A percentile compares a stretch with the other conserved stretches of the same genome.
These are phyloP conservation scores for Argopecten irradians DNA, from an alignment of 1,140 invertebrate species.

Conservation along the genomic window DNA sequence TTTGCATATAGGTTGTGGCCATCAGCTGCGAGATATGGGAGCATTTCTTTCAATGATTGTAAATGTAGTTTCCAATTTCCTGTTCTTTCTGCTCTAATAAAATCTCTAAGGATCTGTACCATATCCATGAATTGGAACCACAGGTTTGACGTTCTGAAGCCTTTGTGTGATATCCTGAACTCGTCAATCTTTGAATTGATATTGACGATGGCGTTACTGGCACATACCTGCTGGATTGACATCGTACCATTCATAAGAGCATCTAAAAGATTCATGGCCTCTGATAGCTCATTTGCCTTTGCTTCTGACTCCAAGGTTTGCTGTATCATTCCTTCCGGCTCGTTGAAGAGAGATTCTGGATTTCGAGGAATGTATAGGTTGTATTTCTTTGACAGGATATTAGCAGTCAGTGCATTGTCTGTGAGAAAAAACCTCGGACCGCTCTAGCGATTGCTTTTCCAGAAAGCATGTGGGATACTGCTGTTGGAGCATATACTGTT, in stretches of 20 bases:
- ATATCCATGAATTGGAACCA: slow-evolving; percentile 60
- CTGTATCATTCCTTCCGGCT: background rate
- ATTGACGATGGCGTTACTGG: no score
- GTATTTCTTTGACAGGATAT: slow-evolving; percentile 32
- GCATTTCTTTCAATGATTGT: no score
- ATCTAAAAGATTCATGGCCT: no score
- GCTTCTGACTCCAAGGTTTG: background rate
- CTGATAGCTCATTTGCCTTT: background rate
- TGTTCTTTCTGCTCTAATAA: slow-evolving; percentile 60
- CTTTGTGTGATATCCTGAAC: background rate
- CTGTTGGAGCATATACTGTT: no score
- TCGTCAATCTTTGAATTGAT: no score
- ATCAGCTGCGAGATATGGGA: slow-evolving; percentile 75
- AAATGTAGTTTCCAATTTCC: slow-evolving; percentile 62
- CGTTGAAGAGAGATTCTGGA: background rate
- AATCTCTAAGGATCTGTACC: slow-evolving; percentile 52
- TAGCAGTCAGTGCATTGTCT: slow-evolving; percentile 46
- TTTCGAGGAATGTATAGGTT: no score
- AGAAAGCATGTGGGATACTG: no score
- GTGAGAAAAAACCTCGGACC: slow-evolving; percentile 70
- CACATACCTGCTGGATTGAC: no score
- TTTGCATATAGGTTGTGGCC: slow-evolving; percentile 78
- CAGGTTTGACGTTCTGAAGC: slow-evolving; percentile 27
- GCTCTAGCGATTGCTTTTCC: slow-evolving; percentile 74
- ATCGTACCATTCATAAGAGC: no score